phyloP scores from a whole-genome alignment of 1,140 invertebrate genomes.

The Episyrphus balteatus region DNA sequence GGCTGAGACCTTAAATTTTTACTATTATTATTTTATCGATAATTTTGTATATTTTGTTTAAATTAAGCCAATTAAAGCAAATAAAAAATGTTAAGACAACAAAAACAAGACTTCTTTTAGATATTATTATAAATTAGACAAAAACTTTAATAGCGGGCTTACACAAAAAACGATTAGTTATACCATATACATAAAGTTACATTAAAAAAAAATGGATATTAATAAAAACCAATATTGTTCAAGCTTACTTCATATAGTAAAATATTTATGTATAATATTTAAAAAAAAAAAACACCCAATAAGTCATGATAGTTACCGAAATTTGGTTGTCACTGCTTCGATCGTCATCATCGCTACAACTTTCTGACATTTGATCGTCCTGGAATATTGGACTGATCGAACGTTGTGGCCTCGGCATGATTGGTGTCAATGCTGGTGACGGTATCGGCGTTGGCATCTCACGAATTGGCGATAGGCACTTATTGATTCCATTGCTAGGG shows the following conservation, averaged over 20 bases:
- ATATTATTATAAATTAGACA: too few species aligned
- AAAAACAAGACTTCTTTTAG: too few species aligned
- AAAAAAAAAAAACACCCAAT: neutral
- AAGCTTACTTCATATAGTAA: neutral
- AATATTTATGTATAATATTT: neutral
- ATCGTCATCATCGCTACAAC: conserved; percentile 26
- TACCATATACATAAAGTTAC: too few species aligned
- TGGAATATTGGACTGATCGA: conserved; percentile 12
- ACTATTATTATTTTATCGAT: too few species aligned
- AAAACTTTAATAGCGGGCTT: too few species aligned
- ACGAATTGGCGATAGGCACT: conserved; percentile 60
- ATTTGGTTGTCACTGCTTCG: conserved; percentile 13
- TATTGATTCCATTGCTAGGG: conserved; percentile 49
- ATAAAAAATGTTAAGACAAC: too few species aligned
- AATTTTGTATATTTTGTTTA: too few species aligned
- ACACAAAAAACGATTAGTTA: too few species aligned
- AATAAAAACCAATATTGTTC: too few species aligned
- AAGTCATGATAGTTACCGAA: conserved; percentile 5
- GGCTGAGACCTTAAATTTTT: too few species aligned
- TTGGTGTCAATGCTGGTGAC: conserved; percentile 55
- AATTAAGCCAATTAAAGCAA: too few species aligned
- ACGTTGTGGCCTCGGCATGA: conserved; percentile 38
- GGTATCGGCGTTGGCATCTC: conserved; percentile 58
- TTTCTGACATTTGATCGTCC: conserved; percentile 22
- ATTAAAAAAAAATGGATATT: too few species aligned